Percentiles rank a stretch among this genome's conserved stretches.
phyloP scores from a whole-genome alignment of 2,113 vertebrate genomes.

The Ictalurus punctatus region DNA sequence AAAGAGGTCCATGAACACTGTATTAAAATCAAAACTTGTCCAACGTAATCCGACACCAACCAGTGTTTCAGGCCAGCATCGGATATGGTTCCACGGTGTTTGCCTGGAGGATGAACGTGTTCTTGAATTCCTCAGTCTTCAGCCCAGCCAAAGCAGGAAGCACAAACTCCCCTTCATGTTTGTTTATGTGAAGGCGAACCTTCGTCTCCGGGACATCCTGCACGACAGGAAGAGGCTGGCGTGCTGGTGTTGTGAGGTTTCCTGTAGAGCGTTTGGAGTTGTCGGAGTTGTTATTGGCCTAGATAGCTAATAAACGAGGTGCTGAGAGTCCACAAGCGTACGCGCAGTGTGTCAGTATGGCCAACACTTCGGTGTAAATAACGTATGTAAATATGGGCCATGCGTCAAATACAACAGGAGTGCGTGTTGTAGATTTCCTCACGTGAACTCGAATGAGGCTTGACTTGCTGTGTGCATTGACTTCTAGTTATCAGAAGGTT shows the following conservation, averaged over 20 bases:
- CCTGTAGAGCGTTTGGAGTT: neutral
- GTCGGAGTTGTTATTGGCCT: neutral
- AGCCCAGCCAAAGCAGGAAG: neutral
- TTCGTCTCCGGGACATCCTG: conserved; percentile 6
- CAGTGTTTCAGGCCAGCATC: neutral
- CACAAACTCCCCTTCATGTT: neutral
- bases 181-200: conserved; percentile 7
- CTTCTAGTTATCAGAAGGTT: neutral
- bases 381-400: neutral
- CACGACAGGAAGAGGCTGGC: neutral
- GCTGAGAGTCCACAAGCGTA: neutral
- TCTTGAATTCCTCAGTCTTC: neutral
- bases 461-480: neutral
- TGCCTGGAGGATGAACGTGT: neutral
- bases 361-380: neutral
- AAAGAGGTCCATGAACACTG: neutral
- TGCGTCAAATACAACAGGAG: neutral
- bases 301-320: neutral
- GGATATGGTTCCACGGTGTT: neutral
- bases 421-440: neutral
- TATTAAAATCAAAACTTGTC: neutral
- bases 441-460: neutral
- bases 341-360: neutral
- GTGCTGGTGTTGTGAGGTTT: neutral
- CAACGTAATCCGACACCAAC: neutral